Conservation (phyloP, 1,140 invertebrate genomes). For the Drosophila varians region DNA sequence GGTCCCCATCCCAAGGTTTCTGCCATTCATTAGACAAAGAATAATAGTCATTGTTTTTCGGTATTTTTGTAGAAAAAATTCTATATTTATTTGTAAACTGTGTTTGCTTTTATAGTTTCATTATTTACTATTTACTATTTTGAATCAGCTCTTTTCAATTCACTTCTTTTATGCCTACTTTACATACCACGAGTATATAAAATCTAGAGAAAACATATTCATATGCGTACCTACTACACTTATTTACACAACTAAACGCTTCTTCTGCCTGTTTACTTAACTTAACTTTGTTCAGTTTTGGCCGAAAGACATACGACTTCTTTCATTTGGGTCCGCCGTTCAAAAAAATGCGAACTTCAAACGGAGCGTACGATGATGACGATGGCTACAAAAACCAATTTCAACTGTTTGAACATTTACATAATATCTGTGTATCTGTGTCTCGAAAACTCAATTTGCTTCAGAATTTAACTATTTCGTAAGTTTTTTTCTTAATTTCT, state of each 20-base stretch:
- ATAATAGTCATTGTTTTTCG: conserved; percentile 35
- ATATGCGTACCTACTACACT: conserved; percentile 64
- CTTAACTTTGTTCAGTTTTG: conserved; percentile 63
- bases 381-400: conserved; percentile 71
- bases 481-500: conserved; percentile 33
- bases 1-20: too few relatives aligned
- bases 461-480: conserved; percentile 33
- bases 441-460: conserved; percentile 48
- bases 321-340: conserved; percentile 55
- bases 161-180: conserved; percentile 60
- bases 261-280: conserved; percentile 66
- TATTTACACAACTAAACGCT: conserved; percentile 79
- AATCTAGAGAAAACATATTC: conserved; percentile 50
- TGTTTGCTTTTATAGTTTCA: conserved; percentile 43
- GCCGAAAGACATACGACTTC: conserved; percentile 71
- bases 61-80: conserved; percentile 53
- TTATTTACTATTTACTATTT: conserved; percentile 38
- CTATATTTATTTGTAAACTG: conserved; percentile 61
- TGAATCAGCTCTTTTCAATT: conserved; percentile 17
- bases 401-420: conserved; percentile 67
- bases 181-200: conserved; percentile 65
- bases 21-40: conserved; percentile 28
- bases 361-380: conserved; percentile 71
- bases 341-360: conserved; percentile 59
- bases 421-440: conserved; percentile 46